Evolutionary conservation across 2,888 invertebrate species (phyloP).

Genomic region (Magallana nippona): DNA sequence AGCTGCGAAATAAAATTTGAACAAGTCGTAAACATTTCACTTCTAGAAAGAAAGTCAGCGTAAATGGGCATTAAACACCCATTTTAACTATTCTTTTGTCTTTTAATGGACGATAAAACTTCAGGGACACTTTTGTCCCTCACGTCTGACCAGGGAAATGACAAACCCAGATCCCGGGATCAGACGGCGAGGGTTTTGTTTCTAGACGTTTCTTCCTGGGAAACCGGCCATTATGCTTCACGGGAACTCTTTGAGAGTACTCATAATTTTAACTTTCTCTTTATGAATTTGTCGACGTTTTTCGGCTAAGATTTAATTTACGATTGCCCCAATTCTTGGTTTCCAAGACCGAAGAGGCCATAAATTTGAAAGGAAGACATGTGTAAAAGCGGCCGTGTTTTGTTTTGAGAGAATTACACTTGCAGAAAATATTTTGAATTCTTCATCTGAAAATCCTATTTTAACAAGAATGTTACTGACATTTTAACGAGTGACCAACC

Average conservation of each 20-base stretch:
- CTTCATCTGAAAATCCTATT: background rate
- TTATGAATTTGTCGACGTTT: conserved; percentile 29
- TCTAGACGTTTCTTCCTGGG: conserved; percentile 1
- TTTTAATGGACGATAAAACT: conserved; percentile 43
- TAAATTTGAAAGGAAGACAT: conserved; percentile 9
- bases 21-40: conserved; percentile 45
- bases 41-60: conserved; percentile 11
- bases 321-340: conserved; percentile 15
- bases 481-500: background rate
- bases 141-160: background rate
- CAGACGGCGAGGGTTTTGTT: background rate
- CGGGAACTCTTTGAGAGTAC: conserved; percentile 22
- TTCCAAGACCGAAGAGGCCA: conserved; percentile 22
- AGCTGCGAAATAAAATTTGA: conserved; percentile 5
- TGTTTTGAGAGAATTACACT: background rate
- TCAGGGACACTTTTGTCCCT: conserved; percentile 26
- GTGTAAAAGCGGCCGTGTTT: background rate
- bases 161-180: conserved; percentile 21
- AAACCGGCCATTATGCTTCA: conserved; percentile 12
- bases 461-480: background rate
- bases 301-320: conserved; percentile 4
- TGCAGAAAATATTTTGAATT: background rate
- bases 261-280: conserved; percentile 13
- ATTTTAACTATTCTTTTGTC: conserved; percentile 41
- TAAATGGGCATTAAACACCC: conserved; percentile 48